These are phyloP conservation scores for Turdus rufiventris DNA, from an alignment of 2,113 vertebrate genomes.

Conservation along the genomic window DNA sequence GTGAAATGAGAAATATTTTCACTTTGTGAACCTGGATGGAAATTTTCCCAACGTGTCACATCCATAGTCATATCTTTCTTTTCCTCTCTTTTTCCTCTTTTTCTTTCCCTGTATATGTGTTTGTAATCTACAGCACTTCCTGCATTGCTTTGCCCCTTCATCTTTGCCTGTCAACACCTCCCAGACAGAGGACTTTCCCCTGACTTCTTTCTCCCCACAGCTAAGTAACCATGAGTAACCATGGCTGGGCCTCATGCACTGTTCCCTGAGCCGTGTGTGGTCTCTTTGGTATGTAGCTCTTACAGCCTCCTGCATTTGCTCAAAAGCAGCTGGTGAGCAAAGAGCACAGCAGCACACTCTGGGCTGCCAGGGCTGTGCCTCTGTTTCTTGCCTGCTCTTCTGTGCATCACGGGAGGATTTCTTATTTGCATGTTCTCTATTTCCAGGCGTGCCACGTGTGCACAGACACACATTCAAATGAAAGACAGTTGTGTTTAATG, in stretches of 20 bases:
- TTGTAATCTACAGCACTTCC: neutral
- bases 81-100: neutral
- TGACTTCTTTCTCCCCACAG: neutral
- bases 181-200: neutral
- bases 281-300: neutral
- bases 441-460: neutral
- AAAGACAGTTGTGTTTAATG: neutral
- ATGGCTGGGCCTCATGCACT: accelerated
- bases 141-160: neutral
- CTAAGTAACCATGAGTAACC: neutral
- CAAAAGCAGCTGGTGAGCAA: neutral
- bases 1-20: neutral
- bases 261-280: neutral
- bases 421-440: neutral
- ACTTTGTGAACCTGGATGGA: neutral
- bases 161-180: neutral
- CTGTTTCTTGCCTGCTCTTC: neutral
- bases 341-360: neutral
- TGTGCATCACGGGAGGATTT: neutral
- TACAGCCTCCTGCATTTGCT: neutral
- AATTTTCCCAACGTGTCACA: neutral
- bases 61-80: neutral
- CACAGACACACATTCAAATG: neutral
- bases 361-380: neutral
- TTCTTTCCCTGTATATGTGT: neutral